A percentile compares a stretch with the other conserved stretches of the same genome.
Evolutionary conservation across 2,113 vertebrate species (phyloP).

Genomic region (Rhagologus leucostigma): DNA sequence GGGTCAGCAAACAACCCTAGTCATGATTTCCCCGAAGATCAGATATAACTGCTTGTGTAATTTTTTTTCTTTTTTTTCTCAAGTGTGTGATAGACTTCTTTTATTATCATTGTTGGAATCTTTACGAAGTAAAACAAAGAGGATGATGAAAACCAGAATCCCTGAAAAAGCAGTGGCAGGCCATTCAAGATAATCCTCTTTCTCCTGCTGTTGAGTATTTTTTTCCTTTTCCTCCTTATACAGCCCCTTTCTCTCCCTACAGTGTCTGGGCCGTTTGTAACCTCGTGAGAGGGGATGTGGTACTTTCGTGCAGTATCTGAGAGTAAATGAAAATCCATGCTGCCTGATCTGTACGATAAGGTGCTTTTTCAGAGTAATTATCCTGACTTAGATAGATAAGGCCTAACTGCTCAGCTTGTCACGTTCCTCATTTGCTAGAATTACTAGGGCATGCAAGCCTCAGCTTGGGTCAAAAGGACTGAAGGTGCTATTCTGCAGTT

Average conservation of each 20-base stretch:
- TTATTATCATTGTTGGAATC: neutral
- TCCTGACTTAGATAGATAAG: neutral
- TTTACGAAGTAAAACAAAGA: neutral
- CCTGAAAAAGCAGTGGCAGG: neutral
- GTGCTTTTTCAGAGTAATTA: neutral
- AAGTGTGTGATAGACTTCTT: neutral
- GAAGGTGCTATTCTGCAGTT: neutral
- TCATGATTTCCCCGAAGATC: neutral
- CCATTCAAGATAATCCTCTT: neutral
- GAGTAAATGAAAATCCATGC: neutral
- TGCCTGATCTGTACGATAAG: neutral
- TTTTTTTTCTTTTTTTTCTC: neutral
- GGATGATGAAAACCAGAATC: neutral
- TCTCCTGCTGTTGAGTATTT: neutral
- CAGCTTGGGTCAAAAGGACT: neutral
- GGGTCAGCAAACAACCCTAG: neutral
- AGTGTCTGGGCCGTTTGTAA: neutral
- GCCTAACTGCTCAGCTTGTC: neutral
- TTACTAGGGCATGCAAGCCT: neutral
- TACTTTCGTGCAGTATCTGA: neutral
- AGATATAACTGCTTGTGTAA: neutral
- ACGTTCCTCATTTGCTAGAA: neutral
- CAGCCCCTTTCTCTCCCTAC: neutral
- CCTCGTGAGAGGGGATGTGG: fast-evolving
- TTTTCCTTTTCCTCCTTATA: neutral